phyloP scores from a whole-genome alignment of 1,140 invertebrate species.

The Potamilus streckersoni region DNA sequence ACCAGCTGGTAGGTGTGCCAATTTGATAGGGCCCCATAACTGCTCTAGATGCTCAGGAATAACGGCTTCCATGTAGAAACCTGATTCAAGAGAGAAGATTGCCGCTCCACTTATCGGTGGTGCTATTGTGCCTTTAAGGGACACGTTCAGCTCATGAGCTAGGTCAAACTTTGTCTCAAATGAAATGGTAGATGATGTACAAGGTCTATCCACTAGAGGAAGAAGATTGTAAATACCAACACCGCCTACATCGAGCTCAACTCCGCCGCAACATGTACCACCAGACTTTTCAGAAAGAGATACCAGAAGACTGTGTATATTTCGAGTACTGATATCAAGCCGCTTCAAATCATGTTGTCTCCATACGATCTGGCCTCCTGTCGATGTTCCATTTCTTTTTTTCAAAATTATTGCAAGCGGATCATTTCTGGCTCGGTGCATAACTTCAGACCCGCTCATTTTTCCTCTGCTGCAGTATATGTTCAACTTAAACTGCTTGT shows the following conservation, averaged over 20 bases:
- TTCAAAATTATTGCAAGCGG: not conserved
- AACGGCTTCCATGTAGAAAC: slow-evolving; percentile 31
- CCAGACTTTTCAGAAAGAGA: too few relatives aligned
- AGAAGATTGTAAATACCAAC: too few relatives aligned
- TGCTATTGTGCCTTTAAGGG: not conserved
- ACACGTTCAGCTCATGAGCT: not conserved
- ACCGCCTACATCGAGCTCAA: too few relatives aligned
- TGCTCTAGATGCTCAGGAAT: slow-evolving; percentile 45
- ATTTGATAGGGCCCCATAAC: slow-evolving; percentile 44
- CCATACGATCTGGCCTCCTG: not conserved
- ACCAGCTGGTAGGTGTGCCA: slow-evolving; percentile 29
- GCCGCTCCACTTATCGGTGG: not conserved
- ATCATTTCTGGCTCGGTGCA: not conserved
- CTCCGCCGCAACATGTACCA: too few relatives aligned
- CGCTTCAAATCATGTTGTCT: not conserved
- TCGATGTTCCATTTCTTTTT: not conserved
- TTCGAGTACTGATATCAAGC: not conserved
- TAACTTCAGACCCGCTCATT: slow-evolving; percentile 21
- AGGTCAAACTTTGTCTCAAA: not conserved
- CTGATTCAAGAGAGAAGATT: slow-evolving; percentile 3
- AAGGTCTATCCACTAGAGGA: too few relatives aligned
- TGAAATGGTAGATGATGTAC: too few relatives aligned
- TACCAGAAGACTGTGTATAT: too few relatives aligned
- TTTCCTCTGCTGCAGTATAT: slow-evolving; percentile 15
- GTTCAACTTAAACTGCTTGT: not conserved